Conservation (phyloP, 1,140 invertebrate species). For the Bilobella aurantiaca region DNA sequence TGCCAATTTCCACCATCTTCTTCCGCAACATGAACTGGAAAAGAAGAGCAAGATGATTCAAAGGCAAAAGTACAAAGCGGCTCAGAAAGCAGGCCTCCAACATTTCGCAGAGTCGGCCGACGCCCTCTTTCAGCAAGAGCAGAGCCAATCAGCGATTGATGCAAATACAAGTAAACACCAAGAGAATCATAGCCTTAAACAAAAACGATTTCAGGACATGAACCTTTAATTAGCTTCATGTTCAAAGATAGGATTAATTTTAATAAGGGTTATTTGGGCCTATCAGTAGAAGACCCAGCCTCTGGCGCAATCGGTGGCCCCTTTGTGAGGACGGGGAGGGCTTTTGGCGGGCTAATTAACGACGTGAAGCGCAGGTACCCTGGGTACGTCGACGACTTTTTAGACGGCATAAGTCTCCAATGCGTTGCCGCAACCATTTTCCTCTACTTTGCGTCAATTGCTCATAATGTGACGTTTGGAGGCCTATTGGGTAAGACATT, state of each 20-base stretch:
- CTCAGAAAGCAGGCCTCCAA: not conserved
- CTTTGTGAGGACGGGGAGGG: slow-evolving; percentile 56
- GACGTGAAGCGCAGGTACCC: slow-evolving; percentile 79
- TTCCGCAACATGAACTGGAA: slow-evolving; percentile 46
- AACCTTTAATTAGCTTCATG: too few species aligned
- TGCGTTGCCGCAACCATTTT: slow-evolving; percentile 62
- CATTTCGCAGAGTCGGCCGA: slow-evolving; percentile 1
- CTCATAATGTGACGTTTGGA: slow-evolving; percentile 88
- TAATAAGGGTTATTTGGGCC: too few species aligned
- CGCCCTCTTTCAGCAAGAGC: not conserved
- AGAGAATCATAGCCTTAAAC: too few species aligned
- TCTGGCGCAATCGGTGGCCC: slow-evolving; percentile 50
- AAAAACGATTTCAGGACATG: too few species aligned
- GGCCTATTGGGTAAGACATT: slow-evolving; percentile 60
- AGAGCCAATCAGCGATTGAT: not conserved
- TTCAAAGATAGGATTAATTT: too few species aligned
- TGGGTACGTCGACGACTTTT: slow-evolving; percentile 72
- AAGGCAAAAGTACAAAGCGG: slow-evolving; percentile 9
- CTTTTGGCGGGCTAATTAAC: slow-evolving; percentile 76
- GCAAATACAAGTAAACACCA: not conserved
- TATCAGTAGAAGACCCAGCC: not conserved
- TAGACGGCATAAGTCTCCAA: slow-evolving; percentile 73
- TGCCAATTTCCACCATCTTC: slow-evolving; percentile 44
- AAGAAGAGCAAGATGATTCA: slow-evolving; percentile 33
- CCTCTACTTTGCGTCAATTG: slow-evolving; percentile 90